Conservation (phyloP, 1,140 invertebrate species). For the Oncopeltus fasciatus region DNA sequence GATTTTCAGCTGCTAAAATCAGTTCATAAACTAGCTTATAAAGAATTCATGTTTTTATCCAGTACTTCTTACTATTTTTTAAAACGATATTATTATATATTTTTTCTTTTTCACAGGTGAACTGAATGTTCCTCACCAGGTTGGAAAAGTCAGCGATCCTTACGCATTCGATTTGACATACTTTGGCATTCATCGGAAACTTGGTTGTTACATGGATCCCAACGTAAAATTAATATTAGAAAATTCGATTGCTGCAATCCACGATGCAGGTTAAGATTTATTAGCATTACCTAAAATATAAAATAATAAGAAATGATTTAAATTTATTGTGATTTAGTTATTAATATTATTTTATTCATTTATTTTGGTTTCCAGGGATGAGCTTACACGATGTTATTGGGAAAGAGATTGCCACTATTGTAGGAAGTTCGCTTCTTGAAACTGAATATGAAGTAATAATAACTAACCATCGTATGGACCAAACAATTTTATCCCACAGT, state of each 20-base stretch:
- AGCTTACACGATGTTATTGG: constrained; percentile 25
- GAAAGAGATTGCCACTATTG: constrained; percentile 41
- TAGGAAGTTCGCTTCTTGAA: constrained; percentile 29
- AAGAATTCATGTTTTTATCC: not conserved
- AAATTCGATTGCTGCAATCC: constrained; percentile 24
- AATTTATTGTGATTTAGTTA: not conserved
- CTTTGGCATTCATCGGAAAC: constrained; percentile 25
- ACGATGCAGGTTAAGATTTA: constrained; percentile 25
- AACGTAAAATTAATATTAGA: constrained; percentile 23
- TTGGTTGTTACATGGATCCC: constrained; percentile 21
- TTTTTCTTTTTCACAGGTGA: constrained; percentile 19
- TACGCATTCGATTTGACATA: constrained; percentile 25
- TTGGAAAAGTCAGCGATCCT: constrained; percentile 24
- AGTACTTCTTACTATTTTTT: not conserved
- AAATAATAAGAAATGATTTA: not conserved
- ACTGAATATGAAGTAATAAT: constrained; percentile 23
- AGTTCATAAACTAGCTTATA: not conserved
- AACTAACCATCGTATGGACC: constrained; percentile 31
- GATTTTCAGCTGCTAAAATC: not conserved
- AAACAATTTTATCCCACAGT: constrained; percentile 47
- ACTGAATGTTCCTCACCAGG: constrained; percentile 20
- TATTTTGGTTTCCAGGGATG: not conserved
- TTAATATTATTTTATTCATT: not conserved
- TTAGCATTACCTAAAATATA: not conserved
- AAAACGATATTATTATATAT: constrained; percentile 1